phyloP scores from a whole-genome alignment of 2,888 invertebrate species.

The Steinernema carpocapsae region DNA sequence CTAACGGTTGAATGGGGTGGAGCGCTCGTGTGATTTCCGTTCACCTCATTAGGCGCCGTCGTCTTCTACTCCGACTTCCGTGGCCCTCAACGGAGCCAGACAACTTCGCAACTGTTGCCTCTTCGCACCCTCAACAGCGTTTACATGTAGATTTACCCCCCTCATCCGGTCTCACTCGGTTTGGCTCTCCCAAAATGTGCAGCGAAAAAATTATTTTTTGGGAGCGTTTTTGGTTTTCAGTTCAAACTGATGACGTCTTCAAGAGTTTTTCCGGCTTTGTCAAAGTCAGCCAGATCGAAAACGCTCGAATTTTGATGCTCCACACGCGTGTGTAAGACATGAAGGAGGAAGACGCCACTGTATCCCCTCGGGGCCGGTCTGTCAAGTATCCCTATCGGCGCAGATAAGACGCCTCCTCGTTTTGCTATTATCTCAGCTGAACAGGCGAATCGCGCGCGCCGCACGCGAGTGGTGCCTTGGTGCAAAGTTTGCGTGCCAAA shows the following conservation, averaged over 20 bases:
- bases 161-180: too few relatives aligned
- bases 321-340: too few relatives aligned
- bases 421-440: slow-evolving; percentile 32
- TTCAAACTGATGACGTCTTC: too few relatives aligned
- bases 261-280: too few relatives aligned
- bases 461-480: too few relatives aligned
- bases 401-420: slow-evolving; percentile 20
- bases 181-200: too few relatives aligned
- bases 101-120: not conserved
- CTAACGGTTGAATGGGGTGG: slow-evolving; percentile 34
- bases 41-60: slow-evolving; percentile 34
- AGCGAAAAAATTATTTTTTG: too few relatives aligned
- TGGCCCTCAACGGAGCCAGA: not conserved
- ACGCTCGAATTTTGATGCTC: too few relatives aligned
- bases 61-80: slow-evolving; percentile 19
- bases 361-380: slow-evolving; percentile 28
- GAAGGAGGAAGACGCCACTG: not conserved
- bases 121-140: too few relatives aligned
- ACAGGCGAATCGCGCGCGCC: not conserved
- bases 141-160: too few relatives aligned
- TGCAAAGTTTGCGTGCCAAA: slow-evolving; percentile 29
- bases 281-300: too few relatives aligned
- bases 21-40: slow-evolving; percentile 33
- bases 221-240: too few relatives aligned
- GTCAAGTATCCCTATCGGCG: slow-evolving; percentile 13